Evolutionary conservation across 35 echinoderm and acorn worm genomes (phyloP).

Genomic region (Ptychodera flava): DNA sequence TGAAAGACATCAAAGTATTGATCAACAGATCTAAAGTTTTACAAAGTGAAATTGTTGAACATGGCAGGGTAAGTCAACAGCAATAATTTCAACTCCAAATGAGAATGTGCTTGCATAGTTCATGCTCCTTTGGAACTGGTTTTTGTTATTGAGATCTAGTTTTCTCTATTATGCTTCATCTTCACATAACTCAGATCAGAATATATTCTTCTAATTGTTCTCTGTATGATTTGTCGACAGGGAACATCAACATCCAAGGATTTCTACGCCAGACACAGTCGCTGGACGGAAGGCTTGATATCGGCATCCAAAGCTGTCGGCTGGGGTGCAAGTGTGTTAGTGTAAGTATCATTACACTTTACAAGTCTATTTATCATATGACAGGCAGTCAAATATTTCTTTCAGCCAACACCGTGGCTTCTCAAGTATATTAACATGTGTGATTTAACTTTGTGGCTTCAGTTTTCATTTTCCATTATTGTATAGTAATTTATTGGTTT

Average conservation of each 20-base stretch:
- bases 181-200: too few species aligned
- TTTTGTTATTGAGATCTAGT: too few species aligned
- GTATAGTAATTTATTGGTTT: too few species aligned
- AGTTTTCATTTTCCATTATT: too few species aligned
- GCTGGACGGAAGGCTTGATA: constrained; percentile 94
- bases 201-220: too few species aligned
- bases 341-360: constrained; percentile 58
- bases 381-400: not conserved
- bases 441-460: too few species aligned
- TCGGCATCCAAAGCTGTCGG: constrained; percentile 93
- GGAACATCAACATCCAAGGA: constrained; percentile 80
- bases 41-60: constrained; percentile 82
- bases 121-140: too few species aligned
- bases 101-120: not conserved
- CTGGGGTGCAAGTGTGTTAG: constrained; percentile 81
- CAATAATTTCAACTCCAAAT: not conserved
- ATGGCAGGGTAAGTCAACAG: constrained; percentile 52
- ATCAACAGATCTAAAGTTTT: constrained; percentile 77
- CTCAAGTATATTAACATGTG: not conserved
- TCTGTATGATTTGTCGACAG: constrained; percentile 33
- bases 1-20: constrained; percentile 77
- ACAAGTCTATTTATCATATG: constrained; percentile 4
- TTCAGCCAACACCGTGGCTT: too few species aligned
- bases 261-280: constrained; percentile 88
- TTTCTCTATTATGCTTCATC: too few species aligned